phyloP scores from a whole-genome alignment of 1,140 invertebrate species.

The Pseudomyrmex concolor region DNA sequence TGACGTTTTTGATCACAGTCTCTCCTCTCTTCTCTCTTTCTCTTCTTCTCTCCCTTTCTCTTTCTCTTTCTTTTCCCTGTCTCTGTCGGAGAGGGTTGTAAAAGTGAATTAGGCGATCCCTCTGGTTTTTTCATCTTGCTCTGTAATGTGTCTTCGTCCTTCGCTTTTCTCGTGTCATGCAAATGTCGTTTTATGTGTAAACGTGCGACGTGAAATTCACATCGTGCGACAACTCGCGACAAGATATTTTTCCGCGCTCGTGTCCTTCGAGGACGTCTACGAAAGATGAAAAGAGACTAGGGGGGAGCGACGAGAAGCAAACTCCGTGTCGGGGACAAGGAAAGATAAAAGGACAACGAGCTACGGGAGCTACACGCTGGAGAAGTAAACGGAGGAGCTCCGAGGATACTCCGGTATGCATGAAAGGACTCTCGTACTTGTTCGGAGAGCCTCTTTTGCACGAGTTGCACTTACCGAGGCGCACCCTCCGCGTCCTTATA shows the following conservation, averaged over 20 bases:
- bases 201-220: conserved; percentile 48
- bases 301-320: conserved; percentile 1
- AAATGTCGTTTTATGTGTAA: conserved; percentile 48
- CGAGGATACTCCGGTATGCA: conserved; percentile 78
- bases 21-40: conserved; percentile 9
- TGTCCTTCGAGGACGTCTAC: conserved; percentile 18
- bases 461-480: conserved; percentile 63
- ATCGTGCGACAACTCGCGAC: conserved; percentile 52
- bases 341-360: conserved; percentile 34
- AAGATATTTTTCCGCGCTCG: conserved; percentile 18
- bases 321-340: neutral
- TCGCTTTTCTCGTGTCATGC: neutral
- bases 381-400: neutral
- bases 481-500: conserved; percentile 62
- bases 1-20: conserved; percentile 62
- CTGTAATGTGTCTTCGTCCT: conserved; percentile 54
- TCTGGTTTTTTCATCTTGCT: conserved; percentile 48
- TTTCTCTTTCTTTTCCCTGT: conserved; percentile 6
- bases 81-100: conserved; percentile 58
- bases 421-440: conserved; percentile 75
- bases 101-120: conserved; percentile 71
- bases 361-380: too few relatives aligned
- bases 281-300: neutral
- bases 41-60: conserved; percentile 2
- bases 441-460: conserved; percentile 31